Base-by-base conservation (phyloP, 2,113 vertebrate genomes). In the Collichthys lucidus region DNA sequence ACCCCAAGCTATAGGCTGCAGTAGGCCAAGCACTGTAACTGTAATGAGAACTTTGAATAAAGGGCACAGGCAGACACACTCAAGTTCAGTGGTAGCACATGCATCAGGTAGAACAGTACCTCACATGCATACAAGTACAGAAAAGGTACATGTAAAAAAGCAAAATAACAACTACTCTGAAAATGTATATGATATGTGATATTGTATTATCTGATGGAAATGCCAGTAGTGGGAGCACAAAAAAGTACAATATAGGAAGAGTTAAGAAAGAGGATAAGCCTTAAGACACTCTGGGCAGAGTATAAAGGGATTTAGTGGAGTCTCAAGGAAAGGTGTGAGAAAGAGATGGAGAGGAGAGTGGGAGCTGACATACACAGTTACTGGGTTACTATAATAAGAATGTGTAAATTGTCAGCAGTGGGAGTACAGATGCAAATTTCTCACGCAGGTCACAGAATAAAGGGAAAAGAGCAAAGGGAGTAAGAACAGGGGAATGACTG, bases 241-340 rank as follows among this genome's bases (percentile, higher is more conserved):
- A 74, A 68, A 79, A 20, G 35, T 26, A 29, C 22, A 60, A 44
- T 42, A 22, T 12, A 35, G 60, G 35, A 20, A n/a, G 66, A 72
- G 61, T 49, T 62, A 24, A 83, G 35, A 66, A 8, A 24, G 77
- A 56, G 57, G 70, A 82, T 57, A 64, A 78, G 74, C 71, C 40
- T 77, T 40, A 74, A 83, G 65, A 80, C 59, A 52, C 53, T 49
- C 29, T 52, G 55, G 11, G 47, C 3, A 0, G 59, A 57, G 77
- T 67, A 50, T 63, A 59, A 69, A 85, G 74, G 59, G 73, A 85
- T 81, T 83, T 71, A 78, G 55, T 56, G 64, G 60, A n/a, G 66
- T 53, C 17, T 56, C 47, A 75, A 85, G 74, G 55, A 74, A 70
- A 82, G 60, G 73, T 80, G 35, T 79, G 63, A 84, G 26, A 49